Evolutionary conservation across 2,797 vertebrate genomes (phyloP).

Genomic region (Liasis olivaceus): DNA sequence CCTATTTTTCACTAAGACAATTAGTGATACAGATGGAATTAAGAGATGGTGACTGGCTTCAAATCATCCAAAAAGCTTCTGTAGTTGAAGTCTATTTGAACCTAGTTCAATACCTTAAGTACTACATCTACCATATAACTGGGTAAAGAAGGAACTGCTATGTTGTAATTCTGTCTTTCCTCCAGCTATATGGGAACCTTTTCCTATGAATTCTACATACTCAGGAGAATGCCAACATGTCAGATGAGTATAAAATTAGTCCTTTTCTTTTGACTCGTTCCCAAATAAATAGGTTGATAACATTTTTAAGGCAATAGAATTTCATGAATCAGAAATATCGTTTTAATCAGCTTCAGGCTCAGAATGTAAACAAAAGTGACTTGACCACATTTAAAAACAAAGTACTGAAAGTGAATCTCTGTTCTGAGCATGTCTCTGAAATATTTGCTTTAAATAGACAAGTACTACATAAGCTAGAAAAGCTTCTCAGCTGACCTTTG

Average conservation of each 20-base stretch:
- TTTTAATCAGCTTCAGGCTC: background rate
- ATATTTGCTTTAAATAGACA: constrained; percentile 10
- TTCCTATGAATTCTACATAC: background rate
- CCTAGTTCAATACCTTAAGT: background rate
- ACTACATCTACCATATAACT: background rate
- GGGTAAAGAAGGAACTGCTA: background rate
- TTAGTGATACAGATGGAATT: background rate
- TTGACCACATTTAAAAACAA: background rate
- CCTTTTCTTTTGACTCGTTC: background rate
- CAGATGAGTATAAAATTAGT: background rate
- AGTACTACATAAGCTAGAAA: background rate
- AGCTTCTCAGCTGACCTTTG: constrained; percentile 1
- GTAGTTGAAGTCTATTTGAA: background rate
- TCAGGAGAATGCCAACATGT: background rate
- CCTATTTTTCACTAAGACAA: background rate
- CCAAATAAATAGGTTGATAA: background rate
- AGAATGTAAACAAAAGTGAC: background rate
- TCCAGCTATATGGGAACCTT: background rate
- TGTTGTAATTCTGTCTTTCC: background rate
- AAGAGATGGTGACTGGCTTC: background rate
- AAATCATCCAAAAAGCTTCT: background rate
- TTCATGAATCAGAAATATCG: constrained; percentile 6
- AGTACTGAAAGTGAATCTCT: background rate
- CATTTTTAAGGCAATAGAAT: constrained; percentile 9
- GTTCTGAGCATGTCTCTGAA: background rate